These are phyloP conservation scores for Myripristis jacobus DNA, from an alignment of 2,797 vertebrate species.

Conservation along the genomic window DNA sequence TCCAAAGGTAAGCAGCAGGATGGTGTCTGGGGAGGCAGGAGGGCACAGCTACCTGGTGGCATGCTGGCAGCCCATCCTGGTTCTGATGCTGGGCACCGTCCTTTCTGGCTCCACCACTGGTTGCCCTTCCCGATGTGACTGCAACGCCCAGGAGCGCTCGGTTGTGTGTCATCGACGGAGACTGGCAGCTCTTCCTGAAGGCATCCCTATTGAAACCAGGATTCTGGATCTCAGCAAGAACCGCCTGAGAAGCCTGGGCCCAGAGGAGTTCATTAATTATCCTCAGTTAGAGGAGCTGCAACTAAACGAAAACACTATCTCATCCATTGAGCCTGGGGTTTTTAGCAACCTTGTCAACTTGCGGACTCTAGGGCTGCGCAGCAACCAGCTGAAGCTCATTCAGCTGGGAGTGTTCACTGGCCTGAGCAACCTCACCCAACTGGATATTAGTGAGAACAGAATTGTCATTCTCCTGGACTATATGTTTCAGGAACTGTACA, in stretches of 20 bases:
- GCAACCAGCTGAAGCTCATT: conserved; percentile 97
- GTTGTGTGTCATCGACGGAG: conserved; percentile 95
- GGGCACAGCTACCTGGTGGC: conserved; percentile 97
- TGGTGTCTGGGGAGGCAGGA: conserved; percentile 91
- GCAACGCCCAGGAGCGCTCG: conserved; percentile 94
- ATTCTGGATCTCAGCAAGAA: conserved; percentile 97
- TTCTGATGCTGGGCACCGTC: conserved; percentile 96
- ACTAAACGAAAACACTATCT: conserved; percentile 95
- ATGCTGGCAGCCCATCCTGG: conserved; percentile 99
- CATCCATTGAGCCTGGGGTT: conserved; percentile 95
- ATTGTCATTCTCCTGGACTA: conserved; percentile 98
- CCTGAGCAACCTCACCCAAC: conserved; percentile 95
- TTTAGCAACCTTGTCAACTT: conserved; percentile 96
- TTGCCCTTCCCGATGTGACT: conserved; percentile 97
- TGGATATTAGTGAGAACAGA: conserved; percentile 99
- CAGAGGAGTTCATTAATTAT: conserved; percentile 96
- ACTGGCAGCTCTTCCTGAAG: conserved; percentile 91
- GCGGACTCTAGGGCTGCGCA: conserved; percentile 93
- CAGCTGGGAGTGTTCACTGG: conserved; percentile 97
- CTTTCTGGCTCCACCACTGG: conserved; percentile 95
- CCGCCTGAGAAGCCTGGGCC: conserved; percentile 93
- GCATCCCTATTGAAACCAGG: conserved; percentile 95
- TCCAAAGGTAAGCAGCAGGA: conserved; percentile 94
- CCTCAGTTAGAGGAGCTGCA: conserved; percentile 96
- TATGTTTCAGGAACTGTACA: conserved; percentile 99